These are phyloP conservation scores for Melanotaenia nigrans DNA, from an alignment of 2,797 vertebrate species.

Conservation along the genomic window DNA sequence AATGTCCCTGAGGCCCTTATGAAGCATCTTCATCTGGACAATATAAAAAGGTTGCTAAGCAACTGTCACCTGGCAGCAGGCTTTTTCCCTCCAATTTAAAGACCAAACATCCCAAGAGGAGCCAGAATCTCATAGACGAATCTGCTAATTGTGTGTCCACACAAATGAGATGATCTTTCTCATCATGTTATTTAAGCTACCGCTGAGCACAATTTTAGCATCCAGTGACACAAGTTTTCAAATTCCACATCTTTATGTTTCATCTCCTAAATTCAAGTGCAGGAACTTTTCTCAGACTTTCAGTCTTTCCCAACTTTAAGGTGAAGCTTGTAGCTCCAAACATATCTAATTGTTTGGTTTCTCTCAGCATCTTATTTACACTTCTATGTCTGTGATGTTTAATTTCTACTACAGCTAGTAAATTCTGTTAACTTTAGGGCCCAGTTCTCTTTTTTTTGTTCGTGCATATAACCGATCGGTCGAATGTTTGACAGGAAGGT, in stretches of 20 bases:
- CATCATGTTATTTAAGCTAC: conserved; percentile 16
- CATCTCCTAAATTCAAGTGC: too few species aligned
- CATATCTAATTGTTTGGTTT: too few species aligned
- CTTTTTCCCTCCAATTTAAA: conserved; percentile 66
- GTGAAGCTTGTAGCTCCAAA: too few species aligned
- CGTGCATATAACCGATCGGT: too few species aligned
- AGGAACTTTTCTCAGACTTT: too few species aligned
- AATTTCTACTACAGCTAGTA: too few species aligned
- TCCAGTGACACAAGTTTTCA: background rate
- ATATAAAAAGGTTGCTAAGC: conserved; percentile 79
- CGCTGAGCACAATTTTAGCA: background rate
- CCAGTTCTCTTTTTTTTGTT: too few species aligned
- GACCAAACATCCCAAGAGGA: conserved; percentile 47
- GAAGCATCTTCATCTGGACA: conserved; percentile 43
- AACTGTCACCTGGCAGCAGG: conserved; percentile 73
- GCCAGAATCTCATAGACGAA: conserved; percentile 30
- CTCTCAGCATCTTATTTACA: too few species aligned
- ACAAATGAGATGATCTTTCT: conserved; percentile 42
- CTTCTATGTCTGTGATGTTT: too few species aligned
- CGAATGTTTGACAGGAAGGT: too few species aligned
- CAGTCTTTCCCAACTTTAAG: too few species aligned
- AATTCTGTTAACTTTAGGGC: too few species aligned
- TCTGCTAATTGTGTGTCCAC: conserved; percentile 60
- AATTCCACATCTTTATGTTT: background rate
- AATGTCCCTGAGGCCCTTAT: conserved; percentile 53